Evolutionary conservation across 35 echinoderm and acorn worm genomes (phyloP).

Genomic region (Hemicentrotus pulcherrimus): DNA sequence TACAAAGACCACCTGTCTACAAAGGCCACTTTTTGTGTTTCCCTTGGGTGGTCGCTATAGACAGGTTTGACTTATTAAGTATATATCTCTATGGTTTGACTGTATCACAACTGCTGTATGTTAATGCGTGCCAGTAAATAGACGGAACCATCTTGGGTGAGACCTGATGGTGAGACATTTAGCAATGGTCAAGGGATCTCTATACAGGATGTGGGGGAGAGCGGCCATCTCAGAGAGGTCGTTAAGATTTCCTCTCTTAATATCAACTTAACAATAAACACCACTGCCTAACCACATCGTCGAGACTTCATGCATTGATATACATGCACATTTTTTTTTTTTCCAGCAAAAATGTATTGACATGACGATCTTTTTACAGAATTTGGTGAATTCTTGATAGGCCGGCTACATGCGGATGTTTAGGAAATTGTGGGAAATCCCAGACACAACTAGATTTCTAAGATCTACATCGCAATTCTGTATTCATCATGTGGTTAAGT

Average conservation of each 20-base stretch:
- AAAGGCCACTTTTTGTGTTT: no score
- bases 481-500: no score
- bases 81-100: no score
- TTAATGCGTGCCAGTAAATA: no score
- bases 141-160: neutral
- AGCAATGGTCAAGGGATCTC: neutral
- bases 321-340: no score
- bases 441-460: no score
- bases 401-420: neutral
- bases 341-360: neutral
- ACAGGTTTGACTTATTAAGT: no score
- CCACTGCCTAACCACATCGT: neutral
- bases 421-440: no score
- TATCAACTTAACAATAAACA: neutral
- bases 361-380: neutral
- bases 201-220: neutral
- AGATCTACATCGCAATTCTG: no score
- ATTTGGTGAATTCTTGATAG: neutral
- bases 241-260: neutral
- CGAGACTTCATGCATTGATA: neutral
- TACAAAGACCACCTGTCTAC: no score
- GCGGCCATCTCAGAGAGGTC: neutral
- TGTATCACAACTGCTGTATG: no score
- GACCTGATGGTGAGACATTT: neutral
- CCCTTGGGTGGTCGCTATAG: no score